These are phyloP conservation scores for Amphipoea oculea DNA, from an alignment of 2,888 invertebrate species.

Conservation along the genomic window DNA sequence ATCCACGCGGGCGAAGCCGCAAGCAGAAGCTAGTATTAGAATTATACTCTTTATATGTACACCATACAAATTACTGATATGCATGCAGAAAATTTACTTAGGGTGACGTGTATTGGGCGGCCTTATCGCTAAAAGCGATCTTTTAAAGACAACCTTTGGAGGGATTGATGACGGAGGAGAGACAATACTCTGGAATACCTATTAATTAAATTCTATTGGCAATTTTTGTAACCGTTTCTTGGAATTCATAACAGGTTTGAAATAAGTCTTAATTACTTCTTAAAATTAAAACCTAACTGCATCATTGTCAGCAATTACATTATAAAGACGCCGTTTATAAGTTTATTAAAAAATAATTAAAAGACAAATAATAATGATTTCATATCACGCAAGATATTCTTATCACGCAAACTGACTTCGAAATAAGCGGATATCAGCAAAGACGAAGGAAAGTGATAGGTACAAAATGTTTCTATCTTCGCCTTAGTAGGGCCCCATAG, in stretches of 20 bases:
- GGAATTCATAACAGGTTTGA: neutral
- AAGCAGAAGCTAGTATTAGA: neutral
- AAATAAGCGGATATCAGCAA: conserved; percentile 1
- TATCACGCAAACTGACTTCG: conserved; percentile 31
- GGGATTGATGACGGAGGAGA: neutral
- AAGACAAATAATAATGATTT: conserved; percentile 16
- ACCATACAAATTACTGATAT: neutral
- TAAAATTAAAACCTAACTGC: neutral
- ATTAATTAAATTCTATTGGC: neutral
- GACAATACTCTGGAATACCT: neutral
- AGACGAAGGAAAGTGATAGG: neutral
- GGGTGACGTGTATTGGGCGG: neutral
- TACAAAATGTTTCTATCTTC: conserved; percentile 1
- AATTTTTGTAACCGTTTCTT: neutral
- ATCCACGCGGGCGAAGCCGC: too few species aligned
- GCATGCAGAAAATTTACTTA: neutral
- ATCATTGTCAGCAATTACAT: neutral
- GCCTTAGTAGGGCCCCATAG: neutral
- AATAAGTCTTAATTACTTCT: neutral
- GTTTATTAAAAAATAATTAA: neutral
- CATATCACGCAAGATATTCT: conserved; percentile 39
- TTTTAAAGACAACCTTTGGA: neutral
- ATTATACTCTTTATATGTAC: too few species aligned
- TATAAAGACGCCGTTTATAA: conserved; percentile 1
- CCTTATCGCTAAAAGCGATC: neutral